phyloP scores from a whole-genome alignment of 2,888 invertebrate species.

The Penaeus monodon region DNA sequence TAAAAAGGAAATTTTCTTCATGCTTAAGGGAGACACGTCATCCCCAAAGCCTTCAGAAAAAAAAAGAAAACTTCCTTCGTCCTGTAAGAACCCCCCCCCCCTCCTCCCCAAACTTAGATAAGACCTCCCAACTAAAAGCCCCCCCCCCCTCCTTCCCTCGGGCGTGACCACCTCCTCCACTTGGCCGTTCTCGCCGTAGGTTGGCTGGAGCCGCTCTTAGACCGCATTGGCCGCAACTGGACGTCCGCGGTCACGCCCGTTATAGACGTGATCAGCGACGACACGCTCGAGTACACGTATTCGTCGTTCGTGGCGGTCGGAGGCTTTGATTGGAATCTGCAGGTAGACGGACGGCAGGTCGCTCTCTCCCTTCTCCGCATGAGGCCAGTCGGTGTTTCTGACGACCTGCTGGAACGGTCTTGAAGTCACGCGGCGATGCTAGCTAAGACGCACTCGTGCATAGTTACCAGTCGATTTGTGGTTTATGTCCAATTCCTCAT shows the following conservation, averaged over 20 bases:
- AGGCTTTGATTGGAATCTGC: slow-evolving; percentile 77
- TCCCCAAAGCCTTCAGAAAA: too few species aligned
- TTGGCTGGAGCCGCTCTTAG: slow-evolving; percentile 74
- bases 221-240: slow-evolving; percentile 69
- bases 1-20: too few species aligned
- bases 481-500: too few species aligned
- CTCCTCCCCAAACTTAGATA: too few species aligned
- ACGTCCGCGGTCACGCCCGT: slow-evolving; percentile 73
- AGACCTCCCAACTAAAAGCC: too few species aligned
- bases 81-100: too few species aligned
- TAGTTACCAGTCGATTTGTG: too few species aligned
- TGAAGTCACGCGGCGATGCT: too few species aligned
- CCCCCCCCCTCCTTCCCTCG: neutral
- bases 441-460: too few species aligned
- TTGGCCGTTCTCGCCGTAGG: slow-evolving; percentile 68
- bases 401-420: too few species aligned
- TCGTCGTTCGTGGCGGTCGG: slow-evolving; percentile 79
- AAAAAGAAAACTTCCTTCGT: too few species aligned
- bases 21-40: too few species aligned
- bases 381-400: neutral
- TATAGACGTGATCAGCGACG: slow-evolving; percentile 86
- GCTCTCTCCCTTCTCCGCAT: neutral
- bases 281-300: slow-evolving; percentile 89
- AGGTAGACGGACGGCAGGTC: slow-evolving; percentile 66
- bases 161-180: neutral